Evolutionary conservation across 1,140 invertebrate species (phyloP).

Genomic region (Drosophila chauvacae): DNA sequence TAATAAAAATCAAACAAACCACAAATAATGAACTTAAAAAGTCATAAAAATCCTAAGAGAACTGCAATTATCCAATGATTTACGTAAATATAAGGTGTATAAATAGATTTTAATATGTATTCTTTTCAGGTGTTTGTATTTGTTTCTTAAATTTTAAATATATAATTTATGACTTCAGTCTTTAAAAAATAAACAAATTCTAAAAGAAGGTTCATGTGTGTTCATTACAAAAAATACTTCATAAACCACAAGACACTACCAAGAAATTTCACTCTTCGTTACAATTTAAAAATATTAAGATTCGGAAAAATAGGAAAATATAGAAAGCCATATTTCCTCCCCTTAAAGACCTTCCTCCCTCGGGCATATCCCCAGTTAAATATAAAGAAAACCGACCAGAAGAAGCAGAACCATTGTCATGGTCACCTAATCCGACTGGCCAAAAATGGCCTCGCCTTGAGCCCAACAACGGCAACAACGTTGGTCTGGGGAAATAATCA

Average conservation of each 20-base stretch:
- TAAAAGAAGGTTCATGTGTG: no score
- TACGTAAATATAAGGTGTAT: no score
- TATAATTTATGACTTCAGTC: background rate
- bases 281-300: background rate
- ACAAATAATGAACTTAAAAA: background rate
- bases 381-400: slow-evolving; percentile 40
- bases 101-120: no score
- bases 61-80: background rate
- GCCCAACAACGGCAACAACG: slow-evolving; percentile 14
- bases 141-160: background rate
- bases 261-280: background rate
- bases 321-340: background rate
- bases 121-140: no score
- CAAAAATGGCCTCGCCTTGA: slow-evolving; percentile 54
- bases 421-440: slow-evolving; percentile 77
- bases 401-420: slow-evolving; percentile 62
- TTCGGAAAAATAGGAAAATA: background rate
- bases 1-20: background rate
- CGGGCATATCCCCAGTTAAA: background rate
- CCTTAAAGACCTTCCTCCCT: background rate
- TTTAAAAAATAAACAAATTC: background rate
- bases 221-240: background rate
- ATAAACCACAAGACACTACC: background rate
- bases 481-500: slow-evolving; percentile 49
- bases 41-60: background rate